A percentile compares a stretch with the other conserved stretches of the same genome.
Conservation (phyloP, 2,113 vertebrate genomes). For the Sebastes fasciatus region DNA sequence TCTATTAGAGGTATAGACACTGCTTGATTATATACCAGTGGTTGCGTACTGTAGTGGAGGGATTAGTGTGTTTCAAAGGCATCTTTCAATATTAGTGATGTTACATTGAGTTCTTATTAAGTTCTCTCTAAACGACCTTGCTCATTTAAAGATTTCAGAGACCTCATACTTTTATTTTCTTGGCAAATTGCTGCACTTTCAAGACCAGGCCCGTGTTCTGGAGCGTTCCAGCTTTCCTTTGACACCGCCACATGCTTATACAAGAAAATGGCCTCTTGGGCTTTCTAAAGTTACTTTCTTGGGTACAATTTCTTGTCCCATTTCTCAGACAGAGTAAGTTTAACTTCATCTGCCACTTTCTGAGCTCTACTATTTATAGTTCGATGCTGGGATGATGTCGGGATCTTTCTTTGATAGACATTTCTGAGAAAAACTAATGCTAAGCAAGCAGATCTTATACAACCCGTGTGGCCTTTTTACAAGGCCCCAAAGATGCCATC, state of each 20-base stretch:
- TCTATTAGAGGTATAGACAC: background rate
- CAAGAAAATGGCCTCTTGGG: background rate
- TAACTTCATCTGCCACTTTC: background rate
- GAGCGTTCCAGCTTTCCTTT: background rate
- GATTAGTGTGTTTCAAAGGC: background rate
- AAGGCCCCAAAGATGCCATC: background rate
- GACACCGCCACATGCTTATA: background rate
- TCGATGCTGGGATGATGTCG: background rate
- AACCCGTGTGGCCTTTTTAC: background rate
- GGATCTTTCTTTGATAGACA: background rate
- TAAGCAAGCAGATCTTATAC: background rate
- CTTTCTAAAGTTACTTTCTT: too few relatives aligned
- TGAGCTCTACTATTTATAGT: constrained; percentile 11
- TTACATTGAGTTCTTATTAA: background rate
- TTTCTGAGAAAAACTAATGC: background rate
- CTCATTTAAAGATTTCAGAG: background rate
- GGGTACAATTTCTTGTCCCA: background rate
- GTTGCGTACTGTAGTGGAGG: background rate
- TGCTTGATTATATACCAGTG: background rate
- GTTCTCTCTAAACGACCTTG: background rate
- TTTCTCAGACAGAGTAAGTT: background rate
- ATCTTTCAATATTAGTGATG: background rate
- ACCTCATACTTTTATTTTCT: background rate
- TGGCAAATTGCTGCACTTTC: background rate
- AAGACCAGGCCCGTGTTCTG: background rate